These are phyloP conservation scores for Lithophane semibrunnea DNA, from an alignment of 2,888 invertebrate genomes.

Conservation along the genomic window DNA sequence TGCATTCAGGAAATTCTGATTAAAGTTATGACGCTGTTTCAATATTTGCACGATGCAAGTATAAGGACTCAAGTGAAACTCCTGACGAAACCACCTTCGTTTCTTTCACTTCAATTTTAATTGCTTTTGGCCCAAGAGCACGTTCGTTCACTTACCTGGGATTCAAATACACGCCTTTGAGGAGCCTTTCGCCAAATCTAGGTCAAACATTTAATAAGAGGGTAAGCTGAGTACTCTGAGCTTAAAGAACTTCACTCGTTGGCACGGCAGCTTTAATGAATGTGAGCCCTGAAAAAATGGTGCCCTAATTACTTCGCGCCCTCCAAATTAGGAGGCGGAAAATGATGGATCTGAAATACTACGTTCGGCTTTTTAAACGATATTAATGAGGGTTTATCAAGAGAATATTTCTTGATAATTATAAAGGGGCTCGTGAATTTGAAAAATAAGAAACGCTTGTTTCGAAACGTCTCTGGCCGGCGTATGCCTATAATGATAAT, in stretches of 20 bases:
- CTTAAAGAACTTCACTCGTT: conserved; percentile 33
- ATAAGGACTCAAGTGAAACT: conserved; percentile 1
- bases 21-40: not conserved
- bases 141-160: conserved; percentile 25
- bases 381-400: conserved; percentile 40
- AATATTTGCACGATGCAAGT: conserved; percentile 21
- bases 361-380: conserved; percentile 22
- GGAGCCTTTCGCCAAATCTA: conserved; percentile 27
- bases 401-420: conserved; percentile 17
- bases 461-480: not conserved
- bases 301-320: conserved; percentile 44
- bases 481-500: too few species aligned
- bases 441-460: not conserved
- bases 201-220: conserved; percentile 41
- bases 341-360: conserved; percentile 44
- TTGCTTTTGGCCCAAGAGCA: conserved; percentile 36
- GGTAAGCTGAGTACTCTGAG: conserved; percentile 22
- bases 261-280: conserved; percentile 45
- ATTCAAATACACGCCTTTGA: conserved; percentile 19
- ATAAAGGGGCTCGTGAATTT: not conserved
- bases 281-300: conserved; percentile 25
- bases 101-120: conserved; percentile 35
- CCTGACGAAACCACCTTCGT: not conserved
- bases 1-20: conserved; percentile 1
- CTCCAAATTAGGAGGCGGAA: conserved; percentile 26